These are phyloP conservation scores for Atrina japonica DNA, from an alignment of 2,888 invertebrate species.

Conservation along the genomic window DNA sequence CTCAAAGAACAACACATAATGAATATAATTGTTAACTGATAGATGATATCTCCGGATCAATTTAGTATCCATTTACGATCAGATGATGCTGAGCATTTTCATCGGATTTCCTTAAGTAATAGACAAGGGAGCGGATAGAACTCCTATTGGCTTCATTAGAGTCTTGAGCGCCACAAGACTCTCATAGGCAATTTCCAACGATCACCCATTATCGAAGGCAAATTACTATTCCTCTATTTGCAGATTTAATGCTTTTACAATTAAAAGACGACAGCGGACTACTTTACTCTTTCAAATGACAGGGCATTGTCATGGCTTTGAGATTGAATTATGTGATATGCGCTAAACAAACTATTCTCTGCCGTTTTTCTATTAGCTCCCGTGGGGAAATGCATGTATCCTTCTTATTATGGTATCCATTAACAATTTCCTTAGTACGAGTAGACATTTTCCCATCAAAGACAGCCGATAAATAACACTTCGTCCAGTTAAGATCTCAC, in stretches of 20 bases:
- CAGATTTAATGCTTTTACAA: constrained; percentile 32
- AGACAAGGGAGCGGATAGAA: constrained; percentile 20
- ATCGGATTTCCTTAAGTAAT: constrained; percentile 36
- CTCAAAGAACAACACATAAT: constrained; percentile 32
- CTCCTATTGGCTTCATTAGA: constrained; percentile 37
- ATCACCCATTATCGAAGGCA: constrained; percentile 14
- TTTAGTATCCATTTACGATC: constrained; percentile 42
- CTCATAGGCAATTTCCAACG: constrained; percentile 19
- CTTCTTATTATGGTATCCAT: constrained; percentile 6
- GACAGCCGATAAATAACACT: not conserved
- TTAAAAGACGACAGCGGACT: constrained; percentile 18
- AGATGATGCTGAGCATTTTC: constrained; percentile 24
- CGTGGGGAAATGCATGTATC: constrained; percentile 20
- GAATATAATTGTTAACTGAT: constrained; percentile 41
- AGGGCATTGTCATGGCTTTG: constrained; percentile 41
- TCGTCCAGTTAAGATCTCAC: no score
- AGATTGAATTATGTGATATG: constrained; percentile 47
- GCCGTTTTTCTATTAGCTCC: constrained; percentile 41
- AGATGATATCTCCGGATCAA: constrained; percentile 44
- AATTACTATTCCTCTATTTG: constrained; percentile 17
- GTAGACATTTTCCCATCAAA: not conserved
- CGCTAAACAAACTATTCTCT: constrained; percentile 33
- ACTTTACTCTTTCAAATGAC: constrained; percentile 34
- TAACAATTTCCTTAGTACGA: constrained; percentile 12
- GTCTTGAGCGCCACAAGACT: not conserved